Conservation (phyloP, 53 echinoderm and acorn worm genomes). For the Patiria pectinifera region DNA sequence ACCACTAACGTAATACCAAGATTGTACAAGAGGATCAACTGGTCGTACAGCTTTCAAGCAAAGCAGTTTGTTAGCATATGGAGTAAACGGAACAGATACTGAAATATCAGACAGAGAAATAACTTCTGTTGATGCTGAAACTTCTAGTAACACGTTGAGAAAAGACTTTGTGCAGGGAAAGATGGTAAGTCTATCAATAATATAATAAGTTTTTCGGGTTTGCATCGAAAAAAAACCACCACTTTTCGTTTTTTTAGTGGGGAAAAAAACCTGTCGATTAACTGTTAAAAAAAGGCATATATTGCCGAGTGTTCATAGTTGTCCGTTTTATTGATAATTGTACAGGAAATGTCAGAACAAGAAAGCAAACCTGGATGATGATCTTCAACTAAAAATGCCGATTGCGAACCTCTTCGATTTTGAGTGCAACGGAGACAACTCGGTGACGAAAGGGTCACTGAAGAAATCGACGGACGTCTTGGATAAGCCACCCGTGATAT, state of each 20-base stretch:
- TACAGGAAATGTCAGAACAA: neutral
- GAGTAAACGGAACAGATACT: neutral
- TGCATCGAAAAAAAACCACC: too few relatives aligned
- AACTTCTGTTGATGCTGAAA: neutral
- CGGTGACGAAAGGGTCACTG: neutral
- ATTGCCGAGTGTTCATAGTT: too few relatives aligned
- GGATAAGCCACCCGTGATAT: conserved; percentile 9
- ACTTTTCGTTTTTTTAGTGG: too few relatives aligned
- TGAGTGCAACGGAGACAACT: neutral
- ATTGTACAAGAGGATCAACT: neutral
- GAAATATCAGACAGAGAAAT: neutral
- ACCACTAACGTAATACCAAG: neutral
- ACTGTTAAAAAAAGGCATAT: too few relatives aligned
- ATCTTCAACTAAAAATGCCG: neutral
- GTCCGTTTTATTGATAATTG: neutral
- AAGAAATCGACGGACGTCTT: conserved; percentile 42
- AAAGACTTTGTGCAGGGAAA: neutral
- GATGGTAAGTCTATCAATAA: conserved; percentile 8
- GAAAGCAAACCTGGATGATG: neutral
- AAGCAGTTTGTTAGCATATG: neutral
- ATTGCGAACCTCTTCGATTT: conserved; percentile 7
- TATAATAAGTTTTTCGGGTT: neutral
- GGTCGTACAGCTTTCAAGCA: neutral
- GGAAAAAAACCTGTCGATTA: too few relatives aligned
- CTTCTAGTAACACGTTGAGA: neutral